phyloP scores from a whole-genome alignment of 2,888 invertebrate species.

The Spialia ferax region DNA sequence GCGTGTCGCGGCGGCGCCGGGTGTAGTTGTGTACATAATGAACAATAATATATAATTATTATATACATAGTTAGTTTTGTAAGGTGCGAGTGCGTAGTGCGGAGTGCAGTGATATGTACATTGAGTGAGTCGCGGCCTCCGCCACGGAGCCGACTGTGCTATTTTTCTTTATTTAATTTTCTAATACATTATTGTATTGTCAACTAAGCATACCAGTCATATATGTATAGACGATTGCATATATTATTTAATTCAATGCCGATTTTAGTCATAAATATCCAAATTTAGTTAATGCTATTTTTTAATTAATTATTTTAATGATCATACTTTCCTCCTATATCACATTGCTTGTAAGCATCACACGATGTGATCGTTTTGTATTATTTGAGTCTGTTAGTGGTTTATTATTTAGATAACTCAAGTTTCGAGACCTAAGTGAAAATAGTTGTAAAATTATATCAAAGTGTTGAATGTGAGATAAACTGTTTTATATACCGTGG shows the following conservation, averaged over 20 bases:
- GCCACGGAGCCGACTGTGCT: constrained; percentile 67
- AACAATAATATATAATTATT: constrained; percentile 75
- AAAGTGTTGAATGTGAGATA: constrained; percentile 60
- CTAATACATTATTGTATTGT: constrained; percentile 80
- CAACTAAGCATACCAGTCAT: constrained; percentile 86
- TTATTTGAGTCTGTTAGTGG: constrained; percentile 68
- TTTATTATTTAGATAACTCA: constrained; percentile 60
- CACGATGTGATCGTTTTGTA: constrained; percentile 73
- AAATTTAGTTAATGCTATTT: constrained; percentile 85
- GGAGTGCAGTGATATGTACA: constrained; percentile 52
- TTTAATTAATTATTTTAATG: constrained; percentile 69
- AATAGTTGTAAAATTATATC: constrained; percentile 62
- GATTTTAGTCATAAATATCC: constrained; percentile 86
- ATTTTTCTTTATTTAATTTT: constrained; percentile 79
- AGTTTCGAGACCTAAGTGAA: constrained; percentile 56
- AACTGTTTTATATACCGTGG: constrained; percentile 53
- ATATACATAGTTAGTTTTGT: constrained; percentile 78
- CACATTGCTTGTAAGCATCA: constrained; percentile 76
- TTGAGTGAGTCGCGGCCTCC: constrained; percentile 57
- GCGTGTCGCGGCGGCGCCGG: constrained; percentile 64
- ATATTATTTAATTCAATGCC: constrained; percentile 81
- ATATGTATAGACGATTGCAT: constrained; percentile 81
- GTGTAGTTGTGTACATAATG: constrained; percentile 78
- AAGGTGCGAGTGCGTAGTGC: constrained; percentile 73
- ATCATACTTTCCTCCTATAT: constrained; percentile 69